phyloP scores from a whole-genome alignment of 2,888 invertebrate species.

The Nymphalis urticae region DNA sequence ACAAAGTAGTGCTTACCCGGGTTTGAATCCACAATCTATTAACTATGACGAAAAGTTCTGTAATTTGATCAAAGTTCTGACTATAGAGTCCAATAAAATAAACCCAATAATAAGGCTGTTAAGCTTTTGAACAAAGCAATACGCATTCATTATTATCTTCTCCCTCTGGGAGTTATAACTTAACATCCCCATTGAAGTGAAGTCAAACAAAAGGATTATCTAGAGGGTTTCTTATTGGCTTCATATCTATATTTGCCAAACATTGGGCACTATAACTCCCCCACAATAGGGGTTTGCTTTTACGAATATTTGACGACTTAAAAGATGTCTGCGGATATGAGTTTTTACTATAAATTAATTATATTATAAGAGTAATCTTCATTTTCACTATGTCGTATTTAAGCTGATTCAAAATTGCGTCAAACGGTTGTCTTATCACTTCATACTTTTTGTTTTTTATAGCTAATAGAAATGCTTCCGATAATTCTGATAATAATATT shows the following conservation, averaged over 20 bases:
- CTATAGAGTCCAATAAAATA: slow-evolving; percentile 16
- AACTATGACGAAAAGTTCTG: too few species aligned
- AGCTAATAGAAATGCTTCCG: too few species aligned
- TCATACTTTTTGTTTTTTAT: too few species aligned
- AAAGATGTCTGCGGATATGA: background rate
- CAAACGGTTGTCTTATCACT: too few species aligned
- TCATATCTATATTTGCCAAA: slow-evolving; percentile 34
- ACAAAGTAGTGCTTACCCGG: too few species aligned
- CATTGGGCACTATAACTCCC: slow-evolving; percentile 16
- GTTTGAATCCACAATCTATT: too few species aligned
- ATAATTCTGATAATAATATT: too few species aligned
- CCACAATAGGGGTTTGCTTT: slow-evolving; percentile 1
- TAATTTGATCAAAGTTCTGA: background rate
- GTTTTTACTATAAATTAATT: background rate
- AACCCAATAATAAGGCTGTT: slow-evolving; percentile 8
- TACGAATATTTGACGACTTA: slow-evolving; percentile 8
- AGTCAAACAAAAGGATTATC: slow-evolving; percentile 31
- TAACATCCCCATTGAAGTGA: slow-evolving; percentile 12
- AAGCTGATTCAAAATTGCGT: background rate
- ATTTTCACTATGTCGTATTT: background rate
- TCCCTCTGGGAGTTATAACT: slow-evolving; percentile 17
- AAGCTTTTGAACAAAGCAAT: slow-evolving; percentile 17
- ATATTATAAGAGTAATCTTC: background rate
- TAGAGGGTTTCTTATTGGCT: slow-evolving; percentile 30
- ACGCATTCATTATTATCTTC: slow-evolving; percentile 4